Evolutionary conservation across 2,888 invertebrate genomes (phyloP).

Genomic region (Linnaemya vulpina): DNA sequence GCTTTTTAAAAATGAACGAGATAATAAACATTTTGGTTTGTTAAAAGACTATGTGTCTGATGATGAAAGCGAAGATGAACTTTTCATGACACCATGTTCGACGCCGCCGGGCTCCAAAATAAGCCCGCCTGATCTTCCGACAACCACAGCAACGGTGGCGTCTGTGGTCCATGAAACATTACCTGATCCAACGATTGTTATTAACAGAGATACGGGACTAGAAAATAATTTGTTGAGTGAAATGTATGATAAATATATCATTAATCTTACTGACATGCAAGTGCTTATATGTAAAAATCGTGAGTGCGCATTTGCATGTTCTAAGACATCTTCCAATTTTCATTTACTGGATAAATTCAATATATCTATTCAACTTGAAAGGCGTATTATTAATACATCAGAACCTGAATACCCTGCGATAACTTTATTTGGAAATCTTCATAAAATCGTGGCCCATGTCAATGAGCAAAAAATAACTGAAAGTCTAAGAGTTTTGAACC

Average conservation of each 20-base stretch:
- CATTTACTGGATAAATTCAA: slow-evolving; percentile 93
- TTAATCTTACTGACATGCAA: slow-evolving; percentile 92
- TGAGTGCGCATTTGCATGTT: slow-evolving; percentile 94
- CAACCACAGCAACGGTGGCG: not conserved
- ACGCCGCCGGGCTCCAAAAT: slow-evolving; percentile 91
- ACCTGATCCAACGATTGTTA: slow-evolving; percentile 85
- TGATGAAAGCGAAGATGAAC: slow-evolving; percentile 84
- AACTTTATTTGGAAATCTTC: slow-evolving; percentile 92
- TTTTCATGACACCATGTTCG: slow-evolving; percentile 93
- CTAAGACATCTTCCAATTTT: slow-evolving; percentile 91
- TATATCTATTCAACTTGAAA: slow-evolving; percentile 88
- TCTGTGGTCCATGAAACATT: slow-evolving; percentile 77
- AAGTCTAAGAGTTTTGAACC: slow-evolving; percentile 84
- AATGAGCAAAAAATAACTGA: slow-evolving; percentile 94
- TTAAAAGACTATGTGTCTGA: slow-evolving; percentile 39
- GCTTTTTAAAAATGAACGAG: slow-evolving; percentile 79
- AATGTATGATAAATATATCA: slow-evolving; percentile 90
- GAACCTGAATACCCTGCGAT: slow-evolving; percentile 95
- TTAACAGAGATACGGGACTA: slow-evolving; percentile 86
- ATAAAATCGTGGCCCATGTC: slow-evolving; percentile 93
- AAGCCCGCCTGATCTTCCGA: slow-evolving; percentile 84
- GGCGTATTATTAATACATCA: slow-evolving; percentile 90
- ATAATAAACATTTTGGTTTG: slow-evolving; percentile 74
- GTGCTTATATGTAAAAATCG: slow-evolving; percentile 93
- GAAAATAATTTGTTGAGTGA: slow-evolving; percentile 87